A percentile compares a stretch with the other conserved stretches of the same genome.
These are phyloP conservation scores for Esox lucius DNA, from an alignment of 2,797 vertebrate species.

Conservation along the genomic window DNA sequence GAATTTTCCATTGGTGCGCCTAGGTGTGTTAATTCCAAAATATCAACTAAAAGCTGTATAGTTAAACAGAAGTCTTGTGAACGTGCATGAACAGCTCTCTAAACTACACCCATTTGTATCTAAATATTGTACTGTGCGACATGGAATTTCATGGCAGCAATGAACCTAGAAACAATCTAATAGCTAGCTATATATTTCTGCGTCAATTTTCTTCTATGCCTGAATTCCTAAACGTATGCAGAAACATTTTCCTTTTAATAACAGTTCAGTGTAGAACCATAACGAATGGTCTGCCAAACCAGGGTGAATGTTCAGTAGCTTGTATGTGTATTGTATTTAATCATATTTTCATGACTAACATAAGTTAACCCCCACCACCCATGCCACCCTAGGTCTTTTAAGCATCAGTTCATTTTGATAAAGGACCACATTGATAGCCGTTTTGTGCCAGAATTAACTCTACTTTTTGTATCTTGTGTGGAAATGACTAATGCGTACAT, in stretches of 20 bases:
- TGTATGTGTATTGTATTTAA: not conserved
- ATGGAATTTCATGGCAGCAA: too few species aligned
- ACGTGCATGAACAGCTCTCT: not conserved
- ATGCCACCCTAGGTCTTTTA: not conserved
- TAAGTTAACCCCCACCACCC: not conserved
- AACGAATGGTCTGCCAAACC: not conserved
- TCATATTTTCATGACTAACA: not conserved
- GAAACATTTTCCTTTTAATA: too few species aligned
- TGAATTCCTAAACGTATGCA: too few species aligned
- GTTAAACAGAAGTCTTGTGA: not conserved
- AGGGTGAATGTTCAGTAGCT: not conserved
- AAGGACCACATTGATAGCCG: not conserved
- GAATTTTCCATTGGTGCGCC: not conserved
- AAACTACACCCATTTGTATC: too few species aligned
- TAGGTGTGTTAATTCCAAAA: too few species aligned
- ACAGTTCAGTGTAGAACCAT: too few species aligned
- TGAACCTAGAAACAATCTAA: too few species aligned
- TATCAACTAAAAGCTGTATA: too few species aligned
- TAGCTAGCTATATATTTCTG: too few species aligned
- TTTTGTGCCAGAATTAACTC: constrained; percentile 22
- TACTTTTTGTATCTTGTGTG: constrained; percentile 57
- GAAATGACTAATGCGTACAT: constrained; percentile 66
- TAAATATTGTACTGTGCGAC: too few species aligned
- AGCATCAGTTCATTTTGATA: not conserved
- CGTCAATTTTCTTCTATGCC: too few species aligned